A percentile compares a stretch with the other conserved stretches of the same genome.
These are phyloP conservation scores for Agrochola lota DNA, from an alignment of 2,888 invertebrate genomes.

Conservation along the genomic window DNA sequence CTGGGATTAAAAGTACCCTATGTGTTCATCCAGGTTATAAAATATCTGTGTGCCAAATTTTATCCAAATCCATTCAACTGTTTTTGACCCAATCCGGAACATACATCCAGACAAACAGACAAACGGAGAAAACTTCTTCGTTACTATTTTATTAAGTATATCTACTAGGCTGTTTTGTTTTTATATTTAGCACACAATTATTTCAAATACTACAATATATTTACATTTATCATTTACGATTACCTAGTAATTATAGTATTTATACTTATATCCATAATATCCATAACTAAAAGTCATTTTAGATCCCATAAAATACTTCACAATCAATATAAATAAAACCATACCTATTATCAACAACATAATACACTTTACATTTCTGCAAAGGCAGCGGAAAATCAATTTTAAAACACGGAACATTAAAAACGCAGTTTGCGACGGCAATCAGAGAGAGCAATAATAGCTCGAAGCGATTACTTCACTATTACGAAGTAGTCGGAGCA, in stretches of 20 bases:
- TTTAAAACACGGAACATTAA: conserved; percentile 49
- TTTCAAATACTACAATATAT: background rate
- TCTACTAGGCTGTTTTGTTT: background rate
- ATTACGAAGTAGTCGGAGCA: conserved; percentile 39
- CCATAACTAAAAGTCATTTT: conserved; percentile 20
- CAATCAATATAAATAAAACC: conserved; percentile 25
- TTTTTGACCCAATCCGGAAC: no score
- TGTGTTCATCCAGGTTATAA: no score
- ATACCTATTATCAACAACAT: conserved; percentile 26
- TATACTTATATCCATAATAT: conserved; percentile 40
- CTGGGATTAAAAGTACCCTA: no score
- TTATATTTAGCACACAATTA: background rate
- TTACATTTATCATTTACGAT: background rate
- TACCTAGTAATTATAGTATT: background rate
- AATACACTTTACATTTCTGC: conserved; percentile 36
- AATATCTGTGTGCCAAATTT: no score
- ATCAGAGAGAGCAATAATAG: conserved; percentile 49
- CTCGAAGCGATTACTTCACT: conserved; percentile 52
- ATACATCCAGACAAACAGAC: no score
- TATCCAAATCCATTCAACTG: no score
- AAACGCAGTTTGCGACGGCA: conserved; percentile 50
- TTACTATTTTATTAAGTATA: no score
- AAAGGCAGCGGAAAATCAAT: conserved; percentile 49
- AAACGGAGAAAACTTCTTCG: no score
- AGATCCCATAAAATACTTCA: conserved; percentile 1